phyloP scores from a whole-genome alignment of 2,113 vertebrate species.

The Spea multiplicata region DNA sequence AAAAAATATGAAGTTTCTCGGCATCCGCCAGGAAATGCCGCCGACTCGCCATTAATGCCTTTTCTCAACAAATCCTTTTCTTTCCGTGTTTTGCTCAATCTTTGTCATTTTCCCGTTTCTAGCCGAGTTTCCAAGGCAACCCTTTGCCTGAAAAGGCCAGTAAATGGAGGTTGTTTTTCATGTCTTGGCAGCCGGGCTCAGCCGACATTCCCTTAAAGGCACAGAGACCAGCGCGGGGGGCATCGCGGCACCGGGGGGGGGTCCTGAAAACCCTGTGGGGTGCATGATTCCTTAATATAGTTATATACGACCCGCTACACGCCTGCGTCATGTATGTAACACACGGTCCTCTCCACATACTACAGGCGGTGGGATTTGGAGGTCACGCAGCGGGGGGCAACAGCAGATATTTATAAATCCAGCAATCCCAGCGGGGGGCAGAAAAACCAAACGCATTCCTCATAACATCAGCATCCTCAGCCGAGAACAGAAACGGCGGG shows the following conservation, averaged over 20 bases:
- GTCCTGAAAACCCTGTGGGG: neutral
- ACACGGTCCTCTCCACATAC: no score
- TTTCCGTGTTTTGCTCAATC: slow-evolving; percentile 38
- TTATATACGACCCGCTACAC: no score
- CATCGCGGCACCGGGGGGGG: neutral
- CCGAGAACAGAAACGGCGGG: no score
- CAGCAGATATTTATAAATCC: no score
- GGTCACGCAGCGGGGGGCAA: no score
- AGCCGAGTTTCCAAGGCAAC: slow-evolving; percentile 45
- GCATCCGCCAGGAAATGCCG: neutral
- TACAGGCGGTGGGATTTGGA: no score
- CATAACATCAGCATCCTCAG: no score
- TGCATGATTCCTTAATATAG: no score
- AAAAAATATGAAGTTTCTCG: neutral
- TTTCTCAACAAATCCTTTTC: slow-evolving; percentile 1
- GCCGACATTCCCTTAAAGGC: slow-evolving; percentile 14
- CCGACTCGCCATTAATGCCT: neutral
- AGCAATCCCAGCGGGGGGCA: no score
- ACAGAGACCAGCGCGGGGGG: neutral
- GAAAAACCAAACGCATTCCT: no score
- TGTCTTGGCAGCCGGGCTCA: slow-evolving; percentile 52
- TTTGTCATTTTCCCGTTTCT: slow-evolving; percentile 36
- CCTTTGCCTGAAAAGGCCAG: slow-evolving; percentile 52
- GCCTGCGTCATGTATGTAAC: no score
- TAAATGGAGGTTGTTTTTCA: slow-evolving; percentile 49